These are phyloP conservation scores for Lycia hirtaria DNA, from an alignment of 2,888 invertebrate genomes.

Conservation along the genomic window DNA sequence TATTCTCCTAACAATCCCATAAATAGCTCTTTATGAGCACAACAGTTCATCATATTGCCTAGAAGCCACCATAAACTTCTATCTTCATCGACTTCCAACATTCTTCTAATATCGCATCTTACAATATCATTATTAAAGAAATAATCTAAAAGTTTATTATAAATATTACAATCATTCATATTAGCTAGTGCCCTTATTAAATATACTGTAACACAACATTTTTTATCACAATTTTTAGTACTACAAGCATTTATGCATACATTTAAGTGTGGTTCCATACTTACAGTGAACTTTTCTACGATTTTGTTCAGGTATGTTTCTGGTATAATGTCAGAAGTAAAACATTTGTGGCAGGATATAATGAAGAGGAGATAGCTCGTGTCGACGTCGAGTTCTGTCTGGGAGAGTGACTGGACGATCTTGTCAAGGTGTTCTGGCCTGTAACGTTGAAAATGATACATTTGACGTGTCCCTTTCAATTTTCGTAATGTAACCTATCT, in stretches of 20 bases:
- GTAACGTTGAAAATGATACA: constrained; percentile 40
- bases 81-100: constrained; percentile 44
- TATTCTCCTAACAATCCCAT: neutral
- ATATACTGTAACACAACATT: constrained; percentile 52
- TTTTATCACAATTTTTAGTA: constrained; percentile 30
- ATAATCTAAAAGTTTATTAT: constrained; percentile 46
- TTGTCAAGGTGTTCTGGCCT: constrained; percentile 58
- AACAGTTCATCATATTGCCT: constrained; percentile 63
- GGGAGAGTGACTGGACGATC: constrained; percentile 48
- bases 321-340: constrained; percentile 33
- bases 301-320: constrained; percentile 8
- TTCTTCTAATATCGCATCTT: constrained; percentile 41
- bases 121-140: constrained; percentile 48
- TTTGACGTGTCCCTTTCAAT: no score
- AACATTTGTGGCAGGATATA: constrained; percentile 65
- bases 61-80: constrained; percentile 65
- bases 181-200: constrained; percentile 66
- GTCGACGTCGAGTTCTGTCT: constrained; percentile 39
- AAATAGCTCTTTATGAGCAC: constrained; percentile 35
- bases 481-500: no score
- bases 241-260: neutral
- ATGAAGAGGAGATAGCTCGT: constrained; percentile 60
- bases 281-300: neutral
- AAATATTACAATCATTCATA: constrained; percentile 44
- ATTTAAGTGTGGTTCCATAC: constrained; percentile 13